These are phyloP conservation scores for Dufourea novaeangliae DNA, from an alignment of 1,140 invertebrate species.

Conservation along the genomic window DNA sequence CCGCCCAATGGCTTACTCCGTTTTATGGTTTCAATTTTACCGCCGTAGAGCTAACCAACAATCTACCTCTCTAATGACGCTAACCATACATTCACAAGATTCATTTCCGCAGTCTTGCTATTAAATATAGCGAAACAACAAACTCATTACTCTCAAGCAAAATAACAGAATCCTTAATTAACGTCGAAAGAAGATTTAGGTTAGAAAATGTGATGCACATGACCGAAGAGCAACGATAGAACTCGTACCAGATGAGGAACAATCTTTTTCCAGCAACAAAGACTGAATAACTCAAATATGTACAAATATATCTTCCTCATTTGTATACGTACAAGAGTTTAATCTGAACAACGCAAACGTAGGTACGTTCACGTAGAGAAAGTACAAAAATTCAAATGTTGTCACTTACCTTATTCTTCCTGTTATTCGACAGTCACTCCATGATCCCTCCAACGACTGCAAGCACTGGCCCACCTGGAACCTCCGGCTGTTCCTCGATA, in stretches of 20 bases:
- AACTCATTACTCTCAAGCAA: too few species aligned
- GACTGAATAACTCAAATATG: too few species aligned
- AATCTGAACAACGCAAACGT: not conserved
- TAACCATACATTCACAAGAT: not conserved
- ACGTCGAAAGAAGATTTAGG: too few species aligned
- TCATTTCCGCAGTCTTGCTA: too few species aligned
- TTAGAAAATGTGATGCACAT: too few species aligned
- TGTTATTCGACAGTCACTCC: constrained; percentile 32
- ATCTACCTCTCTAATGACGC: not conserved
- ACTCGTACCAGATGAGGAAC: too few species aligned
- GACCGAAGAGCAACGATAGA: too few species aligned
- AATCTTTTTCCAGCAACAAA: too few species aligned
- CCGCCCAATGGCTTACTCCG: not conserved
- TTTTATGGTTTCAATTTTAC: constrained; percentile 28
- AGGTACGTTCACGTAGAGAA: not conserved
- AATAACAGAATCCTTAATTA: too few species aligned
- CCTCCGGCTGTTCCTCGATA: not conserved
- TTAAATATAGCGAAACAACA: too few species aligned
- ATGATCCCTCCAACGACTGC: constrained; percentile 17
- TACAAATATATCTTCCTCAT: too few species aligned
- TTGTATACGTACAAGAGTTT: too few species aligned
- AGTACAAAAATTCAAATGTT: not conserved
- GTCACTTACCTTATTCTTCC: constrained; percentile 8
- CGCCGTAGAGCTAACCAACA: not conserved
- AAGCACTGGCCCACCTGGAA: not conserved